Evolutionary conservation across 2,797 vertebrate genomes (phyloP), one percentile per base, ranked within the genome.

Genomic region (Danio aesculapii): DNA sequence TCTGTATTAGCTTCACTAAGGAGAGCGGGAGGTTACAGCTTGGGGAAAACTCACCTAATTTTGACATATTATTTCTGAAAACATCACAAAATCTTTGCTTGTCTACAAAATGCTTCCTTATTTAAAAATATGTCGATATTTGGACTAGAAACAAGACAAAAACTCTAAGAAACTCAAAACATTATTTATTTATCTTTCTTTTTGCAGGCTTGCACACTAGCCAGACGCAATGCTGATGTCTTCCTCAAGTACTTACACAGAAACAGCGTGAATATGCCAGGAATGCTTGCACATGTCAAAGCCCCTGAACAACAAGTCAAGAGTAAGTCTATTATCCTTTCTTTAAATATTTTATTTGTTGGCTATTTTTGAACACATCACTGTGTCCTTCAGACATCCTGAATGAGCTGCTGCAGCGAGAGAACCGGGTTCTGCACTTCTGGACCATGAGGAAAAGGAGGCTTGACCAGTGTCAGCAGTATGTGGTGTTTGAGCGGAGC

Each of bases 381-480:
- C 11, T 67, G 50, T 80, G 39, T 21, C 5, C 7, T 71, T 6
- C 59, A 79, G 76, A 87, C 75, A 85, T 85, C 72, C 69, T 87
- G 39, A 99, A 99, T 83, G 98, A 99, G 81, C 88, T 99, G 89
- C 96, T 99, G 90, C 98, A 99, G 91, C 94, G 98, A 83, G 98
- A 99, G 91, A 99, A 99, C 92, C 92, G 98, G 87, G 98, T 99
- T 59, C 91, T 99, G 59, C 98, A 99, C 90, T 99, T 99, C 82
- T 99, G 98, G 98, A 99, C 98, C 74, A 96, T 99, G 96, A 94
- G 97, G 75, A 99, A 99, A 88, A 92, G 97, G 39, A 93, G 98
- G 75, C 94, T 99, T 81, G 98, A 99, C 88, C 98, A 99, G 80
- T 99, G 98, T 88, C 98, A 99, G 78, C 98, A 99, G 84, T 99